Percentiles rank a stretch among this genome's conserved stretches.
Evolutionary conservation across 2,113 vertebrate genomes (phyloP).

Genomic region (Aphelocoma coerulescens): DNA sequence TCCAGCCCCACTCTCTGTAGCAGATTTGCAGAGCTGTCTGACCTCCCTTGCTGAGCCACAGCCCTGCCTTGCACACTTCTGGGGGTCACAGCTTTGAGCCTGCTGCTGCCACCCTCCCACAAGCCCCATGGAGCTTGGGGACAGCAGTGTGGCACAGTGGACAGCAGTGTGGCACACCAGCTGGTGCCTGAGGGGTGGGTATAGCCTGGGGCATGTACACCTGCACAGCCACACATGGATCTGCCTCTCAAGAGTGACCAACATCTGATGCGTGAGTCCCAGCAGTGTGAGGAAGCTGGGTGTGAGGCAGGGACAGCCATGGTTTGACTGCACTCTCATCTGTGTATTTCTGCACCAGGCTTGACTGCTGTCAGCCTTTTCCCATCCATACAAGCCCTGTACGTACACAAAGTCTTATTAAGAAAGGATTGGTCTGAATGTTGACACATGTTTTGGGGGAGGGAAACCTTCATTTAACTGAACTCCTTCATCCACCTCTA

Average conservation of each 20-base stretch:
- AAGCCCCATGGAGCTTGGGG: fast-evolving
- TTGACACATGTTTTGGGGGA: slow-evolving; percentile 16
- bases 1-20: background rate
- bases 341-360: background rate
- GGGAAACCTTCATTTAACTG: slow-evolving; percentile 7
- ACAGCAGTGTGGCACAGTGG: background rate
- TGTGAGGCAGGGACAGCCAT: background rate
- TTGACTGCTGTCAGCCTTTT: background rate
- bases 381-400: background rate
- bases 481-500: slow-evolving; percentile 21
- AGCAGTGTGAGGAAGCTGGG: background rate
- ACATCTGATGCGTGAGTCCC: fast-evolving
- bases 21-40: background rate
- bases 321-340: background rate
- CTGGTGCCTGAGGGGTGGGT: background rate
- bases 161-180: background rate
- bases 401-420: background rate
- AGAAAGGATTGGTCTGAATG: background rate
- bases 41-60: background rate
- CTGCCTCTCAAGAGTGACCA: background rate
- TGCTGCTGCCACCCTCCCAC: background rate
- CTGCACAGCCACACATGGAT: fast-evolving
- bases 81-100: background rate
- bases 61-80: background rate
- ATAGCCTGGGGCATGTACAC: background rate